Conservation (phyloP, 2,888 invertebrate species). For the Aplocera efformata region DNA sequence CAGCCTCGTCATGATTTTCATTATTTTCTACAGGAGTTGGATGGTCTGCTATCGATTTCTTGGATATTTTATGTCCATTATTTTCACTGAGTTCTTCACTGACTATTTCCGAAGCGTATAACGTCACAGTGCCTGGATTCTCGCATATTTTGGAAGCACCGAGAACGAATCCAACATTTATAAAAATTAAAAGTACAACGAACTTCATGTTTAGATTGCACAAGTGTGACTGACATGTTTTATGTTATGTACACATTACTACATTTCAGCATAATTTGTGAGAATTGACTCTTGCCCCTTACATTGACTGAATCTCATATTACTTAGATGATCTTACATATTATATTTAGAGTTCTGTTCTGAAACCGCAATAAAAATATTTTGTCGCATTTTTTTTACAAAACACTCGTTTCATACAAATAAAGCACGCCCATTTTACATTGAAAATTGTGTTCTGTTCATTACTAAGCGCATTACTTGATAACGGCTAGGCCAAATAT, state of each 20-base stretch:
- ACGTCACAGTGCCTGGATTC: not conserved
- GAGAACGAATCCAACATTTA: constrained; percentile 8
- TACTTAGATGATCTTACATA: not conserved
- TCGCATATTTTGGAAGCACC: constrained; percentile 3
- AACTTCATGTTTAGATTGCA: constrained; percentile 22
- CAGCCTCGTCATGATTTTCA: constrained; percentile 6
- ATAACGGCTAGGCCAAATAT: no score
- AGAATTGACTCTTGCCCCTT: constrained; percentile 7
- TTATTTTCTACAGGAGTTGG: constrained; percentile 1
- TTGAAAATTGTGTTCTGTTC: no score
- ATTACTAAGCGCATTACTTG: no score
- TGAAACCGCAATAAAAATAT: no score
- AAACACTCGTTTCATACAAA: no score
- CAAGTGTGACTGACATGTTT: constrained; percentile 26
- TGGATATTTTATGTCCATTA: constrained; percentile 9
- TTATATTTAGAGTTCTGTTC: not conserved
- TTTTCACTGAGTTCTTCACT: constrained; percentile 3
- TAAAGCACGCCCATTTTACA: no score
- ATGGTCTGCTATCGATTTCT: constrained; percentile 16
- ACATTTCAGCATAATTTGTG: constrained; percentile 26
- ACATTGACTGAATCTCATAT: constrained; percentile 13
- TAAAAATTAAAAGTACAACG: constrained; percentile 12
- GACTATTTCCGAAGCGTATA: not conserved
- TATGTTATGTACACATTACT: constrained; percentile 9
- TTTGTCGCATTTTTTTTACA: no score